phyloP scores from a whole-genome alignment of 2,888 invertebrate species.

The Yponomeuta cagnagella region DNA sequence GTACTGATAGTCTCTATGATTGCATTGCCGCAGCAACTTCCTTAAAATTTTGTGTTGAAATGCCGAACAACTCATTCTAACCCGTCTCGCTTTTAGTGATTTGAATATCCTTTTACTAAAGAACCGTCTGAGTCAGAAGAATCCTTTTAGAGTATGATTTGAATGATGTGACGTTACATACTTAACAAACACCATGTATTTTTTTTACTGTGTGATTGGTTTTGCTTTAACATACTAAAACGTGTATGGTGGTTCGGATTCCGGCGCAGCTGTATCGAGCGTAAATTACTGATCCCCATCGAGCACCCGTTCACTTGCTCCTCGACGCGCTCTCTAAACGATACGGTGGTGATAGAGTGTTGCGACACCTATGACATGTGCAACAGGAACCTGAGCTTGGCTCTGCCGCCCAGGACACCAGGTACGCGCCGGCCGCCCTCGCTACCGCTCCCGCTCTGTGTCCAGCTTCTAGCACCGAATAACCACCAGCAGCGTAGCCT shows the following conservation, averaged over 20 bases:
- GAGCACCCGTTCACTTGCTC: constrained; percentile 90
- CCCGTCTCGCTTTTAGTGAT: constrained; percentile 50
- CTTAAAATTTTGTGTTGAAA: constrained; percentile 67
- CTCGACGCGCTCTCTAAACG: constrained; percentile 83
- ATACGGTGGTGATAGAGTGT: constrained; percentile 87
- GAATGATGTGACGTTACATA: constrained; percentile 61
- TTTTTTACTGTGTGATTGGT: constrained; percentile 64
- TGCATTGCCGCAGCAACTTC: constrained; percentile 61
- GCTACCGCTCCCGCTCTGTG: background rate
- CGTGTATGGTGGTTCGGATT: constrained; percentile 72
- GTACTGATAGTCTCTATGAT: constrained; percentile 40
- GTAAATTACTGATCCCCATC: constrained; percentile 82
- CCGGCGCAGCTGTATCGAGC: constrained; percentile 85
- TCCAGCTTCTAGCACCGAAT: constrained; percentile 7
- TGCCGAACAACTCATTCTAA: constrained; percentile 51
- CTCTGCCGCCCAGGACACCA: constrained; percentile 79
- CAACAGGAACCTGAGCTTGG: constrained; percentile 82
- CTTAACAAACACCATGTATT: constrained; percentile 47
- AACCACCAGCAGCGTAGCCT: constrained; percentile 19
- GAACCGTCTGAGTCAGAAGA: constrained; percentile 33
- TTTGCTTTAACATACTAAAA: constrained; percentile 77
- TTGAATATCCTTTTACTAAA: constrained; percentile 57
- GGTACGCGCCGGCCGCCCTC: constrained; percentile 59
- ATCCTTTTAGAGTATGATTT: constrained; percentile 46
- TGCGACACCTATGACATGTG: constrained; percentile 85